Evolutionary conservation across 2,888 invertebrate species (phyloP), one percentile per base, ranked within the genome.

Genomic region (Drosophila mercatorum): DNA sequence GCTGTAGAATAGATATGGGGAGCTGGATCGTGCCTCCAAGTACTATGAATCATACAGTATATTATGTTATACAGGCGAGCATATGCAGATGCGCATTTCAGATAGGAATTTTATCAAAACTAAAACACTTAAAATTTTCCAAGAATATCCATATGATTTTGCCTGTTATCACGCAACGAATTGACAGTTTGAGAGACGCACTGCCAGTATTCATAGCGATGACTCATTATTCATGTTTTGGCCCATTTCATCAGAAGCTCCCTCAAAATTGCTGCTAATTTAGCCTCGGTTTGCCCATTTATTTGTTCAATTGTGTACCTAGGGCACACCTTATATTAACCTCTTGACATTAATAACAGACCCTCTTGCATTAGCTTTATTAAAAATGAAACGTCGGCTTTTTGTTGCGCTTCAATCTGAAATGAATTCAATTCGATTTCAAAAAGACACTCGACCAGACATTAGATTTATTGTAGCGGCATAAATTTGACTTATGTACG

Each of bases 211-310:
- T 26, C 7, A 11, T 38, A 8, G 26, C 38, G 31, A 22, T 68
- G 52, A 74, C 38, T 79, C 79, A 70, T 40, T n/a, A 7, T 34
- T 34, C 31, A 47, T 10, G 26, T 53, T 5, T 26, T 10, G 5
- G 7, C 36, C 4, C 22, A 31, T 10, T 17, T 52, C 12, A 82
- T 81, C 80, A 64, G 69, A 75, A 84, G 85, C 80, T 62, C 55
- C 49, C 72, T 67, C 71, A 78, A 84, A 83, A 76, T 73, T 64
- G 69, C 72, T 72, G 69, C 76, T 89, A 87, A 84, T 83, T 87
- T 81, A 64, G 63, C 72, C 61, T 72, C 77, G 81, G 77, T 83
- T 88, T 81, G 87, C 51, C 66, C 78, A 72, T 80, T 83, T 71
- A 81, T 87, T 86, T 86, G 74, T 65, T 64, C 55, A 58, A 36